Percentiles rank a stretch among this genome's conserved stretches.
These are phyloP conservation scores for Sycophila sp. DNA, from an alignment of 1,140 invertebrate genomes.

Conservation along the genomic window DNA sequence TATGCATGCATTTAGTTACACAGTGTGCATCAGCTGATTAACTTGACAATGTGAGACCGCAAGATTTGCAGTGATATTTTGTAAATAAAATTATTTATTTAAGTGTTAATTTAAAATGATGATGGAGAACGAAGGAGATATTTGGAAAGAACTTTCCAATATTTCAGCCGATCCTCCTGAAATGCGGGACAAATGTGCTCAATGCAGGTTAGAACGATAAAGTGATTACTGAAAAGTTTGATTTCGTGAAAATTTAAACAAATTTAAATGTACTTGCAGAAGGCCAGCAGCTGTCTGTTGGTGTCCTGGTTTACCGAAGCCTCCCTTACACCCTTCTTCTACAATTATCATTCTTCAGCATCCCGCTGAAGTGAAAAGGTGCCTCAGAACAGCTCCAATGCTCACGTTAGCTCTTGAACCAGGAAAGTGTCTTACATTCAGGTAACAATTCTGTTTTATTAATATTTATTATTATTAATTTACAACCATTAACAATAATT, in stretches of 20 bases:
- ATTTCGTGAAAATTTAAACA: background rate
- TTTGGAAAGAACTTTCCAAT: conserved; percentile 76
- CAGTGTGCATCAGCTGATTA: conserved; percentile 1
- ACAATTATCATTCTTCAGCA: conserved; percentile 88
- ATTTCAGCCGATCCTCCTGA: conserved; percentile 79
- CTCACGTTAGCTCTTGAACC: conserved; percentile 77
- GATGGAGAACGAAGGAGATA: conserved; percentile 64
- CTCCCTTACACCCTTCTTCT: conserved; percentile 74
- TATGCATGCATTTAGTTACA: background rate
- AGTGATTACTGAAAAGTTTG: background rate
- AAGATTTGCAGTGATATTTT: background rate
- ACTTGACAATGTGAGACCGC: conserved; percentile 14
- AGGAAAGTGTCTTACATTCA: conserved; percentile 76
- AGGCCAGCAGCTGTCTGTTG: conserved; percentile 89
- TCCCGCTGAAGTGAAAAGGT: conserved; percentile 91
- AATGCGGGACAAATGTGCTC: conserved; percentile 74
- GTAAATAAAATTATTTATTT: conserved; percentile 4
- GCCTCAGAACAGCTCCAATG: conserved; percentile 90
- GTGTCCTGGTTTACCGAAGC: conserved; percentile 82
- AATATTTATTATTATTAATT: too few relatives aligned
- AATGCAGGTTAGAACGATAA: conserved; percentile 73
- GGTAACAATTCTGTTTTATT: too few relatives aligned
- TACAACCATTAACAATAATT: too few relatives aligned
- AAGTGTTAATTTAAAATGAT: conserved; percentile 34
- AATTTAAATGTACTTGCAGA: conserved; percentile 66